Base-by-base conservation (phyloP, 2,113 vertebrate species). In the Ictidomys tridecemlineatus region DNA sequence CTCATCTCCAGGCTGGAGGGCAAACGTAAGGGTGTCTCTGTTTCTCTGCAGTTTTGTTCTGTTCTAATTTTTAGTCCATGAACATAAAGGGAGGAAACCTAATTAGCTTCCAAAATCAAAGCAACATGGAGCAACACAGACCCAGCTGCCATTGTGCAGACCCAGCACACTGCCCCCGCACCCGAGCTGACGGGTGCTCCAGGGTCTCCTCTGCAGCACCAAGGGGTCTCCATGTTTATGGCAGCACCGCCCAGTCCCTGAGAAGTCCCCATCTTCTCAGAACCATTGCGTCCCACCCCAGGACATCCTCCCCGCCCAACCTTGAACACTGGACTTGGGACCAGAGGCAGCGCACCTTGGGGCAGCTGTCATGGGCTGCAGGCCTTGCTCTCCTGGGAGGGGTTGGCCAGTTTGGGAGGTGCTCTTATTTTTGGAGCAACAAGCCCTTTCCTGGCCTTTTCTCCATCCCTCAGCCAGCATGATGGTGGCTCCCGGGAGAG, bases 221-320 rank as follows among this genome's bases (percentile, higher is more conserved):
- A 22, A 8, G 26, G 45, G 72, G 34, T 4, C 61, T 56, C 37
- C 65, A 2, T 20, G 14, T 11, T 72, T 10, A 8, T 4, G 4
- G 32, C 5, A 18, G 32, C 26, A 16, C 53, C 1, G 1, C 37
- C 51, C 13, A n/a, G 32, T 18, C 56, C 91, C 42, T 9, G 8
- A 30, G 30, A 76, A 9, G n/a, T 8, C 56, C 13, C 48, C 3
- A 14, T 3, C n/a, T 7, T 42, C 89, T 61, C 37, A 69, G 78
- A 76, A 37, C 12, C 8, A 10, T 12, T 8, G 4, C 9, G 7
- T n/a, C 13, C 5, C 48, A 20, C 48, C 45, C 67, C 0, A 13
- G 0, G 8, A 26, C 18, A 10, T 26, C 16, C 20, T 42, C 22
- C 22, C 18, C 1, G 2, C 1, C 1, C n/a, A 28, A 16, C 65